These are phyloP conservation scores for Drosophila sulfurigaster DNA, from an alignment of 1,140 invertebrate species.

Conservation along the genomic window DNA sequence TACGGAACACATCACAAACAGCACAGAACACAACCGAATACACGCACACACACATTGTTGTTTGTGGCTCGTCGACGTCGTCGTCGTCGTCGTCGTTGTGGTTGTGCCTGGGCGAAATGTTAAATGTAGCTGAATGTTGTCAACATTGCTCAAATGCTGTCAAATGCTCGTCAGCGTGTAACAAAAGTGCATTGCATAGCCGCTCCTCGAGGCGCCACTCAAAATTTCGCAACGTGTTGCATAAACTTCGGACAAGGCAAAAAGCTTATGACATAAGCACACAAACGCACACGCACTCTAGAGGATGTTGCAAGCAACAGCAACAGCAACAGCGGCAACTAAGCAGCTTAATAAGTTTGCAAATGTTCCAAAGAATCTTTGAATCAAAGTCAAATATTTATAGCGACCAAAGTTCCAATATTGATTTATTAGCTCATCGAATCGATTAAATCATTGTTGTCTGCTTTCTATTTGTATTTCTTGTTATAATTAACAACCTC, in stretches of 20 bases:
- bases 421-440: no score
- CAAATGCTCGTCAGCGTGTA: constrained; percentile 6
- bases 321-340: no score
- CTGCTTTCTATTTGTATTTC: no score
- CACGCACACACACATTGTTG: background rate
- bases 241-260: background rate
- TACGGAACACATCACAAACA: background rate
- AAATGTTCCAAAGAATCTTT: no score
- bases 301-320: background rate
- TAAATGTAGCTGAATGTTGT: constrained; percentile 26
- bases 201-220: constrained; percentile 11
- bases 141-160: constrained; percentile 24
- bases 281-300: background rate
- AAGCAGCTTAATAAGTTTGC: no score
- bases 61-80: constrained; percentile 15
- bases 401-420: no score
- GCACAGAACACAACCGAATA: background rate
- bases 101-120: background rate
- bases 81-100: constrained; percentile 11
- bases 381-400: no score
- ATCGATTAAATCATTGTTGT: no score
- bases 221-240: background rate
- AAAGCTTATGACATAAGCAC: constrained; percentile 3
- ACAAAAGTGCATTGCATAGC: constrained; percentile 16
- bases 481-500: no score